These are phyloP conservation scores for Trachymyrmex septentrionalis DNA, from an alignment of 1,140 invertebrate species.

Conservation along the genomic window DNA sequence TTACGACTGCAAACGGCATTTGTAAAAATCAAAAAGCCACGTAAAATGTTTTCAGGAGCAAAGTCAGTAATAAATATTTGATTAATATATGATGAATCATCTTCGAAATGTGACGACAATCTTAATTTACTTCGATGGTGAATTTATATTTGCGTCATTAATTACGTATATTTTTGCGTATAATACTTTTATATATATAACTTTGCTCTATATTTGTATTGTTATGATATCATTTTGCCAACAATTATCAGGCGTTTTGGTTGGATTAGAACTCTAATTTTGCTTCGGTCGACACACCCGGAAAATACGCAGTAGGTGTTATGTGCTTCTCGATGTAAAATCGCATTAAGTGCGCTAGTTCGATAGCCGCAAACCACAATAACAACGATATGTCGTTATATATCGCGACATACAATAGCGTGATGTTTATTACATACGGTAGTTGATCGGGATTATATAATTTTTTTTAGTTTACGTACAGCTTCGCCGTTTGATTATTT, in stretches of 20 bases:
- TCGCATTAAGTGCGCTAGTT: conserved; percentile 36
- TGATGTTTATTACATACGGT: background rate
- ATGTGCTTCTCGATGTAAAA: conserved; percentile 64
- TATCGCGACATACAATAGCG: conserved; percentile 22
- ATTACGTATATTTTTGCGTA: background rate
- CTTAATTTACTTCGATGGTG: background rate
- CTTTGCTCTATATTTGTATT: background rate
- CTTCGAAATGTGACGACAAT: background rate
- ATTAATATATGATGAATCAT: background rate
- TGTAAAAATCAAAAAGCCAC: no score
- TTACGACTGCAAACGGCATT: no score
- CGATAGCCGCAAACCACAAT: conserved; percentile 69
- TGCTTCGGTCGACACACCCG: conserved; percentile 47
- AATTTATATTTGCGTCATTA: conserved; percentile 2
- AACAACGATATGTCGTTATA: conserved; percentile 51
- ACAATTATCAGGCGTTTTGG: conserved; percentile 64
- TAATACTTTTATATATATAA: background rate
- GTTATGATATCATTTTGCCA: conserved; percentile 2
- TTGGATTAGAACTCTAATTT: conserved; percentile 58
- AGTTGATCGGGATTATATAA: background rate
- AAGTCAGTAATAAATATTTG: background rate
- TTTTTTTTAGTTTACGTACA: background rate
- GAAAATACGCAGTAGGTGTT: conserved; percentile 68
- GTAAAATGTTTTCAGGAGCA: background rate
- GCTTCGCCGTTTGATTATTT: background rate